Evolutionary conservation across 2,888 invertebrate species (phyloP).

Genomic region (Aphidius colemani): DNA sequence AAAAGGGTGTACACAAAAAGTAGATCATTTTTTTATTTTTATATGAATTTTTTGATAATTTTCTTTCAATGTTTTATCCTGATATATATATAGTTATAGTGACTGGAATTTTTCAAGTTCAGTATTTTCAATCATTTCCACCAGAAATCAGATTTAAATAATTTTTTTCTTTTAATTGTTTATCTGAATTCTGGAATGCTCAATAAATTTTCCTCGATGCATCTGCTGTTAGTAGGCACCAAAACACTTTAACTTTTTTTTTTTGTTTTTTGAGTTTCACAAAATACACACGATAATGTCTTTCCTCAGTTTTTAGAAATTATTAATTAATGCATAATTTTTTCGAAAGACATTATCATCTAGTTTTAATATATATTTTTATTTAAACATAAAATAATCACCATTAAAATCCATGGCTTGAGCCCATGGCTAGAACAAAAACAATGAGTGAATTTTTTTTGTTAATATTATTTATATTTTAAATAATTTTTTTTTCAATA

Average conservation of each 20-base stretch:
- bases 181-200: too few relatives aligned
- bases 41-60: too few relatives aligned
- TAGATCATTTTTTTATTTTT: too few relatives aligned
- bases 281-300: neutral
- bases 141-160: too few relatives aligned
- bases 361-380: conserved; percentile 20
- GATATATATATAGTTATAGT: too few relatives aligned
- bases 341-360: neutral
- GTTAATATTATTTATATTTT: too few relatives aligned
- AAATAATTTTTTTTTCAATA: conserved; percentile 26
- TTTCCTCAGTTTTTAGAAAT: neutral
- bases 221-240: conserved; percentile 44
- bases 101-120: too few relatives aligned
- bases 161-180: too few relatives aligned
- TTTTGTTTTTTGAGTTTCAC: conserved; percentile 4
- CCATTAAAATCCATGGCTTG: conserved; percentile 59
- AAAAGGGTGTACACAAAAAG: too few relatives aligned
- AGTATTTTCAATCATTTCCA: too few relatives aligned
- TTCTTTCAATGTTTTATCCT: too few relatives aligned
- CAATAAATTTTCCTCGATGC: conserved; percentile 34
- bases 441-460: neutral
- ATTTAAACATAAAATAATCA: conserved; percentile 37
- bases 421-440: conserved; percentile 52
- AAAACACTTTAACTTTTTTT: conserved; percentile 4
- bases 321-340: conserved; percentile 23